Evolutionary conservation across 2,888 invertebrate species (phyloP).

Genomic region (Melangyna quadrimaculata): DNA sequence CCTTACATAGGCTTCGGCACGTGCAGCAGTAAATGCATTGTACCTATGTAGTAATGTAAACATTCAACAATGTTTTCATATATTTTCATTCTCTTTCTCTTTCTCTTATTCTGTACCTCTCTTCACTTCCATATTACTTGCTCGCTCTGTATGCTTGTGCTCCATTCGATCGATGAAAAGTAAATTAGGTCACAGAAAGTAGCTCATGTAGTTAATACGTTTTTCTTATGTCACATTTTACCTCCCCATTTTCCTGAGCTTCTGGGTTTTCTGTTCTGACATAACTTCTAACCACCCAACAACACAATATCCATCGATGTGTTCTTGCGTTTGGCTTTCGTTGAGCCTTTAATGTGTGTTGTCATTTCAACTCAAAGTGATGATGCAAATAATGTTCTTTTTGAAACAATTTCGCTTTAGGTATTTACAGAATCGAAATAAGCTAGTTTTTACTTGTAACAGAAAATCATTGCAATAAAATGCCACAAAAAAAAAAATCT

Average conservation of each 20-base stretch:
- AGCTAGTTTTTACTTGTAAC: too few relatives aligned
- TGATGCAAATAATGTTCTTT: neutral
- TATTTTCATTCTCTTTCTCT: neutral
- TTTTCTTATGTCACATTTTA: constrained; percentile 56
- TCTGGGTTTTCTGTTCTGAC: too few relatives aligned
- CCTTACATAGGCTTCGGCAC: constrained; percentile 1
- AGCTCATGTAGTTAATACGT: constrained; percentile 70
- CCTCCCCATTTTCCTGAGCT: constrained; percentile 16
- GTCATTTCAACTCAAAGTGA: neutral
- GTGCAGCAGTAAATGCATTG: constrained; percentile 35
- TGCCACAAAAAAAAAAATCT: too few relatives aligned
- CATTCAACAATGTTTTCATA: constrained; percentile 50
- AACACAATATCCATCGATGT: constrained; percentile 31
- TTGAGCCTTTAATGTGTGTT: neutral
- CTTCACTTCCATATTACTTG: neutral
- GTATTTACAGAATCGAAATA: too few relatives aligned
- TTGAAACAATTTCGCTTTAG: too few relatives aligned
- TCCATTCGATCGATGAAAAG: constrained; percentile 63
- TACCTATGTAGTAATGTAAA: constrained; percentile 32
- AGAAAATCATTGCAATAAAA: too few relatives aligned
- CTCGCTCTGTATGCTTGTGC: constrained; percentile 1
- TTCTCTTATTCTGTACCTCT: neutral
- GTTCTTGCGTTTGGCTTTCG: neutral
- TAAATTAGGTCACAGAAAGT: constrained; percentile 71
- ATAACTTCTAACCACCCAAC: neutral